phyloP scores from a whole-genome alignment of 1,140 invertebrate genomes.

The Sogatella furcifera region DNA sequence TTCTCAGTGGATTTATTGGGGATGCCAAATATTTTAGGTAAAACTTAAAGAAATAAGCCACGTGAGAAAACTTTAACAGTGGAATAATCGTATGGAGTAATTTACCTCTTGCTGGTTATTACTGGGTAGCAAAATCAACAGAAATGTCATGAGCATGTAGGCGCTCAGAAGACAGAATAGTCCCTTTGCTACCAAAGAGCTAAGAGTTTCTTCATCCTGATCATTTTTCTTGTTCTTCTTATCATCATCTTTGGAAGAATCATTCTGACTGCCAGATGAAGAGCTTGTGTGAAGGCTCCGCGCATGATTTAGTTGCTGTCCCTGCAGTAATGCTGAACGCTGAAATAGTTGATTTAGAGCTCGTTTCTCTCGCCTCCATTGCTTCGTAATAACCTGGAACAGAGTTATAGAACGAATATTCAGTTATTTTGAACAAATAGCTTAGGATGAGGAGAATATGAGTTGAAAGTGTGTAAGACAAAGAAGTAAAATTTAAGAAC shows the following conservation, averaged over 20 bases:
- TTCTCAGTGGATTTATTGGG: no score
- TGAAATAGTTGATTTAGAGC: slow-evolving; percentile 9
- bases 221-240: slow-evolving; percentile 28
- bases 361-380: slow-evolving; percentile 1
- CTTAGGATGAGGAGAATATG: no score
- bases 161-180: slow-evolving; percentile 63
- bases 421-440: no score
- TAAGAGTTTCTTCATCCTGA: slow-evolving; percentile 50
- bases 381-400: background rate
- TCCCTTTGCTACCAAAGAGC: slow-evolving; percentile 56
- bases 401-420: no score
- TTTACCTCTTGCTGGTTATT: slow-evolving; percentile 60
- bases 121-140: slow-evolving; percentile 56
- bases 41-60: no score
- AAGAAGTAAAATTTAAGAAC: no score
- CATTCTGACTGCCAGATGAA: background rate
- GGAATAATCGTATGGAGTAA: slow-evolving; percentile 13
- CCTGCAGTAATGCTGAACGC: slow-evolving; percentile 10
- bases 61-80: no score
- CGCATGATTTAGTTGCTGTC: background rate
- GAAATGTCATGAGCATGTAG: slow-evolving; percentile 56
- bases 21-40: no score
- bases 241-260: slow-evolving; percentile 8
- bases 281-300: slow-evolving; percentile 5
- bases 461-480: no score